phyloP scores from a whole-genome alignment of 2,888 invertebrate genomes.

The Pollenia angustigena region DNA sequence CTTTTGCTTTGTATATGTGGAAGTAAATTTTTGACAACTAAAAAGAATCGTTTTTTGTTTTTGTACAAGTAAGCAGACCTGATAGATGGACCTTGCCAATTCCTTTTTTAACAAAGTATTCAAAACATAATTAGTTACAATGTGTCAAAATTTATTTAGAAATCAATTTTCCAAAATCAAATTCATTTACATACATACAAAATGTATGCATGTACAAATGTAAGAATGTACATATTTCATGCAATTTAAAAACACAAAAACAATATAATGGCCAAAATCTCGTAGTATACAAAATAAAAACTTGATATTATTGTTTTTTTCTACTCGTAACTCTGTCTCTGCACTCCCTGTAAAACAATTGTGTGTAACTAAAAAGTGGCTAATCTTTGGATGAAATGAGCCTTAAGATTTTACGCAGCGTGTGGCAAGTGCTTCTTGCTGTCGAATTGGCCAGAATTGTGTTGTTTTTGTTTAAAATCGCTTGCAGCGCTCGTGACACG shows the following conservation, averaged over 20 bases:
- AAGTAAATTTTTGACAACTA: too few relatives aligned
- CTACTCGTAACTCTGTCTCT: neutral
- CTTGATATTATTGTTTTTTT: neutral
- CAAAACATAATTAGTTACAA: conserved; percentile 21
- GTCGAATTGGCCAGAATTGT: conserved; percentile 68
- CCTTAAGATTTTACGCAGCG: conserved; percentile 73
- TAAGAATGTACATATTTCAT: neutral
- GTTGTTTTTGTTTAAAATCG: conserved; percentile 59
- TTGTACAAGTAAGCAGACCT: too few relatives aligned
- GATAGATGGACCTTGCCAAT: too few relatives aligned
- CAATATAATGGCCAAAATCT: neutral
- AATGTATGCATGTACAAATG: too few relatives aligned
- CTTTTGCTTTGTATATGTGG: too few relatives aligned
- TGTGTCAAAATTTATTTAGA: conserved; percentile 10
- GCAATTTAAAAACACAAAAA: neutral
- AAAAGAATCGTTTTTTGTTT: too few relatives aligned
- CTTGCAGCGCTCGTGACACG: conserved; percentile 75
- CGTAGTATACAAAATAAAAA: neutral
- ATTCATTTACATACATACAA: too few relatives aligned
- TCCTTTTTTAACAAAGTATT: too few relatives aligned
- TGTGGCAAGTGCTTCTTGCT: conserved; percentile 75
- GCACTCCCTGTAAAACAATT: conserved; percentile 6
- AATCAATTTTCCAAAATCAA: neutral
- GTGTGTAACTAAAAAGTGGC: conserved; percentile 65
- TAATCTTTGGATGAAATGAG: conserved; percentile 73